phyloP scores from a whole-genome alignment of 2,113 vertebrate genomes.

The Carassius auratus region DNA sequence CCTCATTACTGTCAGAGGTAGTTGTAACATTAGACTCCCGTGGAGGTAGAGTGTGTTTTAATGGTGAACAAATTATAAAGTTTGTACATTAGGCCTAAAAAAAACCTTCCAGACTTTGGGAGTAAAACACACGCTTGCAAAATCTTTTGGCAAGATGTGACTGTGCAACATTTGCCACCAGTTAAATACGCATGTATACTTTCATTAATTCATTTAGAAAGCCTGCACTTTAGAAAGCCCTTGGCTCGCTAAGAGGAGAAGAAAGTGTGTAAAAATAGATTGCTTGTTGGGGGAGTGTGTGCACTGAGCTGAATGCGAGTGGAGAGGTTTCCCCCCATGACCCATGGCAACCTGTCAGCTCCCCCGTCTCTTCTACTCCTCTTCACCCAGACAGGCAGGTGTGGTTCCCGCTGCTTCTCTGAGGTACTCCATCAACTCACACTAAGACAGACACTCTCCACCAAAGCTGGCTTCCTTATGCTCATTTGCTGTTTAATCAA shows the following conservation, averaged over 20 bases:
- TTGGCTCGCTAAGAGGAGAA: background rate
- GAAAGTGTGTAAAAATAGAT: slow-evolving; percentile 36
- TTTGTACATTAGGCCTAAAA: background rate
- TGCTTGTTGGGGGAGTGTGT: slow-evolving; percentile 26
- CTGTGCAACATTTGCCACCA: background rate
- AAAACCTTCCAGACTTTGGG: background rate
- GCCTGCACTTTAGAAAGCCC: slow-evolving; percentile 15
- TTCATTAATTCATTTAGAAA: slow-evolving; percentile 32
- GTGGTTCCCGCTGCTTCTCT: slow-evolving; percentile 42
- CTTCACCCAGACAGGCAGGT: slow-evolving; percentile 43
- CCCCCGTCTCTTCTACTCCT: slow-evolving; percentile 14
- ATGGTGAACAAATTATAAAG: background rate
- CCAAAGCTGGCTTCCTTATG: slow-evolving; percentile 44
- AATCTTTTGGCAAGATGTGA: background rate
- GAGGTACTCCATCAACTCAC: slow-evolving; percentile 43
- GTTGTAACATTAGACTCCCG: background rate
- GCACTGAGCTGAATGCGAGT: slow-evolving; percentile 41
- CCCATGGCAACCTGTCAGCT: slow-evolving; percentile 34
- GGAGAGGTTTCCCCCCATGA: slow-evolving; percentile 39
- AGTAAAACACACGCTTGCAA: background rate
- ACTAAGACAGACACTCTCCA: slow-evolving; percentile 39
- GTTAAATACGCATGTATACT: slow-evolving; percentile 5
- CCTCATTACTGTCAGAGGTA: slow-evolving; percentile 25
- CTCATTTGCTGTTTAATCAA: slow-evolving; percentile 53
- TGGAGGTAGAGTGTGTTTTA: background rate